Evolutionary conservation across 2,888 invertebrate genomes (phyloP), one percentile per base, ranked within the genome.

Genomic region (Tineola bisselliella): DNA sequence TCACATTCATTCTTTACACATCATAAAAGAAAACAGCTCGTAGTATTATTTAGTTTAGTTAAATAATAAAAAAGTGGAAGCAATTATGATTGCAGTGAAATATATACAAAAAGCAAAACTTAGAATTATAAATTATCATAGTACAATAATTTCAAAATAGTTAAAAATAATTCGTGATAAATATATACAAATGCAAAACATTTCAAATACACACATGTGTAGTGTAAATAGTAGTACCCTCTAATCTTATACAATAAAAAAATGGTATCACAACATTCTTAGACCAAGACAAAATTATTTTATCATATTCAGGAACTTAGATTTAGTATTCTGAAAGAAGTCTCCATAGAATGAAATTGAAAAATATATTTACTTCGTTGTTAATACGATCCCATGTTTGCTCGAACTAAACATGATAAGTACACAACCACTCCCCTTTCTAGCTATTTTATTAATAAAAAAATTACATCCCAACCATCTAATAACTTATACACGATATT

Each of bases 351-450:
- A 18, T 54, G 54, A 54, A 54, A 19, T 25, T 10, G 48, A 25
- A 54, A 54, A 19, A 54, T 54, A 25, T 10, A 17, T 54, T 54
- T 54, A 12, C 54, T 54, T 54, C 54, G 54, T 63, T 65, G 66
- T 64, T 54, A 59, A 60, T 57, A 54, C 25, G 18, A 54, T 54
- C 54, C 54, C 5, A 54, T 54, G 54, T 54, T 54, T 25, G 54
- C 25, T 25, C 54, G n/a, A 25, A 10, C 25, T 48, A 15, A 54
- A 18, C 54, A 59, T 43, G 15, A 38, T 86, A 87, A 87, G 87
- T 87, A 87, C 86, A 86, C 84, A 86, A 86, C 87, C 87, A 79
- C 77, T 73, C 15, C 43, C 59, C 43, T 44, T 44, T 17, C 43
- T n/a, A 59, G 58, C 25, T n/a, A 59, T 54, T 54, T 54, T 19